Percentiles rank a stretch among this genome's conserved stretches.
phyloP scores from a whole-genome alignment of 2,113 vertebrate species.

The Salvelinus alpinus region DNA sequence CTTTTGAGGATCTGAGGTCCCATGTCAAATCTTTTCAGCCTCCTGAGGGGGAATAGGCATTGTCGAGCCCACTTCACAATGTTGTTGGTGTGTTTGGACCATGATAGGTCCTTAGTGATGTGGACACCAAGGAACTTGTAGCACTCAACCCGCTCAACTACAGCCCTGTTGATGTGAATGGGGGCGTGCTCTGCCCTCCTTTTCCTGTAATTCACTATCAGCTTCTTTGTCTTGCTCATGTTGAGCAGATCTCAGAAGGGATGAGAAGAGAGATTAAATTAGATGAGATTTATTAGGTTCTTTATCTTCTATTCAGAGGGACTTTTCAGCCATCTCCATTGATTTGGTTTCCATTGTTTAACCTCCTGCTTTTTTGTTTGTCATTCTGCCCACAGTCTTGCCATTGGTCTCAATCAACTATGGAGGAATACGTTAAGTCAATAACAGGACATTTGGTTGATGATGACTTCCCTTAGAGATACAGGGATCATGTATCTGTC shows the following conservation, averaged over 20 bases:
- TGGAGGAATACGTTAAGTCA: conserved; percentile 47
- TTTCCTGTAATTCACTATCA: too few relatives aligned
- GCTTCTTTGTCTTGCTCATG: too few relatives aligned
- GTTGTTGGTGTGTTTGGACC: too few relatives aligned
- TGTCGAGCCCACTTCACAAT: too few relatives aligned
- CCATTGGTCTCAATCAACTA: conserved; percentile 68
- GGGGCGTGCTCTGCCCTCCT: too few relatives aligned
- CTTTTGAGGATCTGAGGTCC: too few relatives aligned
- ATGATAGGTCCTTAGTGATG: too few relatives aligned
- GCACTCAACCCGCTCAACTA: too few relatives aligned
- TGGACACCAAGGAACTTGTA: too few relatives aligned
- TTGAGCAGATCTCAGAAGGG: conserved; percentile 16
- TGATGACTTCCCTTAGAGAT: conserved; percentile 55
- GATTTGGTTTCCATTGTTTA: conserved; percentile 71
- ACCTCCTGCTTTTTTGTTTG: conserved; percentile 68
- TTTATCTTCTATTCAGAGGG: conserved; percentile 60
- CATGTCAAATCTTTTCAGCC: too few relatives aligned
- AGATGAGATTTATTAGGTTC: conserved; percentile 55
- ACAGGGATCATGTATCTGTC: conserved; percentile 49
- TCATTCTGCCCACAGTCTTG: conserved; percentile 53
- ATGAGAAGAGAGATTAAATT: conserved; percentile 36
- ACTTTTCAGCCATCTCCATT: conserved; percentile 67
- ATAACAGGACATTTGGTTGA: conserved; percentile 62
- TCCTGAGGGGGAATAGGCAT: too few relatives aligned
- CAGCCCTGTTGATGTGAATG: too few relatives aligned